phyloP scores from a whole-genome alignment of 2,113 vertebrate genomes.

The Scomber japonicus region DNA sequence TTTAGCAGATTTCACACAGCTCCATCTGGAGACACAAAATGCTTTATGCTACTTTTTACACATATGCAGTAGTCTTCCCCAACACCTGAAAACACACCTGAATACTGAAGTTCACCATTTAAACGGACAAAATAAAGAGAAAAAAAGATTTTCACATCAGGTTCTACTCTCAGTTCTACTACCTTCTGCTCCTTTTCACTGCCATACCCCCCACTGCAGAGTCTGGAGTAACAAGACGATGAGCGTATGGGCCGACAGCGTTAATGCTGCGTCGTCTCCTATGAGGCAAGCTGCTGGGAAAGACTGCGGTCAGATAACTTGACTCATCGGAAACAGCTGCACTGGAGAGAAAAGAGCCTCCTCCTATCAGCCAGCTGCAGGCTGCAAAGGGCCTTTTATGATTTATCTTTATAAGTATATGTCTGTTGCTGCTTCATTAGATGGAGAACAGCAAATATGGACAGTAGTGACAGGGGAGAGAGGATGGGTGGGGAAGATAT shows the following conservation, averaged over 20 bases:
- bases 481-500: not conserved
- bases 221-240: constrained; percentile 24
- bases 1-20: too few species aligned
- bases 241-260: constrained; percentile 14
- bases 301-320: constrained; percentile 55
- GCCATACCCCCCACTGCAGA: not conserved
- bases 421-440: constrained; percentile 7
- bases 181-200: not conserved
- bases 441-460: not conserved
- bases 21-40: too few species aligned
- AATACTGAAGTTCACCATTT: too few species aligned
- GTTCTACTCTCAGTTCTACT: not conserved
- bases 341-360: constrained; percentile 29
- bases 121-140: not conserved
- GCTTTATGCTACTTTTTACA: too few species aligned
- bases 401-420: not conserved
- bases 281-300: constrained; percentile 47
- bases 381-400: constrained; percentile 28
- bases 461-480: not conserved
- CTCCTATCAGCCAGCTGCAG: constrained; percentile 56
- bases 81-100: too few species aligned
- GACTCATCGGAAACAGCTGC: constrained; percentile 73
- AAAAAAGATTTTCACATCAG: constrained; percentile 15
- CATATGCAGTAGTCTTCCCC: too few species aligned
- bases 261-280: constrained; percentile 14